Percentiles rank a stretch among this genome's conserved stretches.
phyloP scores from a whole-genome alignment of 2,888 invertebrate species.

The Brachylomia viminalis region DNA sequence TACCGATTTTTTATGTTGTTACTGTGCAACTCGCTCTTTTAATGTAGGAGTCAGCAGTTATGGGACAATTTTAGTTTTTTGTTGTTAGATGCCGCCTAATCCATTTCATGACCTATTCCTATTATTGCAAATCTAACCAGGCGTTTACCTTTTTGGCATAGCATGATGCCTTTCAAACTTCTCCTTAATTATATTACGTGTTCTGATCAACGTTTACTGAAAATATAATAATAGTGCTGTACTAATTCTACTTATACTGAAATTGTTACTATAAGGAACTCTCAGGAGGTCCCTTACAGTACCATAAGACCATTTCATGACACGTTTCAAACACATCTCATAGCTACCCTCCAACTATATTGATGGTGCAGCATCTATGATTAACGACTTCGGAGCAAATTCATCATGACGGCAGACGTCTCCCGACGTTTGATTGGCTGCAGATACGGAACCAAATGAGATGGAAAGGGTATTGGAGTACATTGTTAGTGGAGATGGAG shows the following conservation, averaged over 20 bases:
- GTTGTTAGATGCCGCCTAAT: no score
- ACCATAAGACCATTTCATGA: not conserved
- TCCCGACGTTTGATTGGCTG: slow-evolving; percentile 61
- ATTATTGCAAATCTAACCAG: not conserved
- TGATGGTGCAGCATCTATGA: slow-evolving; percentile 58
- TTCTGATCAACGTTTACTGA: not conserved
- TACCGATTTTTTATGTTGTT: not conserved
- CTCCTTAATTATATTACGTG: not conserved
- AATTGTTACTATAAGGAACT: not conserved
- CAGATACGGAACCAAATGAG: slow-evolving; percentile 53
- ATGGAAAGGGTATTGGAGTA: slow-evolving; percentile 24
- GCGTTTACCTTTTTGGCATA: not conserved
- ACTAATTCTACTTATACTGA: not conserved
- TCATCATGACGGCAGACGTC: slow-evolving; percentile 65
- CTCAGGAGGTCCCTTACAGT: not conserved
- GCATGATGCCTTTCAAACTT: not conserved
- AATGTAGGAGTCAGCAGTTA: not conserved
- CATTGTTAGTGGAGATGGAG: slow-evolving; percentile 2
- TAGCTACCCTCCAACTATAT: slow-evolving; percentile 12
- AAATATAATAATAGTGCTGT: not conserved
- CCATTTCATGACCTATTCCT: not conserved
- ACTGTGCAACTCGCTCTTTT: not conserved
- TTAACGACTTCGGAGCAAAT: slow-evolving; percentile 70
- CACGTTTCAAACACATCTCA: slow-evolving; percentile 13
- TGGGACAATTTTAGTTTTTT: not conserved